Conservation (phyloP, 2,113 vertebrate species). For the Lepidothrix coronata region DNA sequence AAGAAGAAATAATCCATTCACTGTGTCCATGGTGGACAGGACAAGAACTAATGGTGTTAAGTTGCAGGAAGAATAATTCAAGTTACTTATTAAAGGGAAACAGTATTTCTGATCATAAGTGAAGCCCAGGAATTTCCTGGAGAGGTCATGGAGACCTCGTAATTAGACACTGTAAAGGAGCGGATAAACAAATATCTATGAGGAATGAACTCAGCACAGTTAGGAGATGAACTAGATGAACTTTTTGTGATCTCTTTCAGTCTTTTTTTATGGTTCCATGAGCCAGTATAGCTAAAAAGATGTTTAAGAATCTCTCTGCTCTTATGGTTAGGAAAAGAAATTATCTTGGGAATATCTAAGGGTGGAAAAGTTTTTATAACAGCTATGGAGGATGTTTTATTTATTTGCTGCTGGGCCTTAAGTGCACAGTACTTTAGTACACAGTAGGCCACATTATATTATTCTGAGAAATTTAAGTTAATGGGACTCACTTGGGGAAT, state of each 20-base stretch:
- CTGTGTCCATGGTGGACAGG: background rate
- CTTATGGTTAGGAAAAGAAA: background rate
- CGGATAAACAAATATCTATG: slow-evolving; percentile 22
- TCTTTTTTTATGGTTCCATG: background rate
- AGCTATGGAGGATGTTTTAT: background rate
- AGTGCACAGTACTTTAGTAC: background rate
- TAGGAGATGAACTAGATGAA: slow-evolving; percentile 2
- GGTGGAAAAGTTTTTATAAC: background rate
- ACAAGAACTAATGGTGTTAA: background rate
- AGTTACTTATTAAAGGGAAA: slow-evolving; percentile 44
- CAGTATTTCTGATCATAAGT: slow-evolving; percentile 16
- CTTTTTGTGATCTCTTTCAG: background rate
- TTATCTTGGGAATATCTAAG: background rate
- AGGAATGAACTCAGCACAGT: background rate
- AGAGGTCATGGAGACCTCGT: slow-evolving; percentile 40
- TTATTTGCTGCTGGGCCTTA: background rate
- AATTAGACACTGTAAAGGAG: slow-evolving; percentile 1
- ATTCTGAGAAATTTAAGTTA: background rate
- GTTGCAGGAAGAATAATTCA: background rate
- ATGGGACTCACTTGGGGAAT: background rate
- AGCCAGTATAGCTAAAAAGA: background rate
- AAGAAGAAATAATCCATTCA: background rate
- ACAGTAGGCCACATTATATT: background rate
- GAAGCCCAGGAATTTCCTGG: slow-evolving; percentile 52
- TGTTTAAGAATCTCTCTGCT: background rate